phyloP scores from a whole-genome alignment of 2,797 vertebrate species.

The Pogoniulus pusillus region DNA sequence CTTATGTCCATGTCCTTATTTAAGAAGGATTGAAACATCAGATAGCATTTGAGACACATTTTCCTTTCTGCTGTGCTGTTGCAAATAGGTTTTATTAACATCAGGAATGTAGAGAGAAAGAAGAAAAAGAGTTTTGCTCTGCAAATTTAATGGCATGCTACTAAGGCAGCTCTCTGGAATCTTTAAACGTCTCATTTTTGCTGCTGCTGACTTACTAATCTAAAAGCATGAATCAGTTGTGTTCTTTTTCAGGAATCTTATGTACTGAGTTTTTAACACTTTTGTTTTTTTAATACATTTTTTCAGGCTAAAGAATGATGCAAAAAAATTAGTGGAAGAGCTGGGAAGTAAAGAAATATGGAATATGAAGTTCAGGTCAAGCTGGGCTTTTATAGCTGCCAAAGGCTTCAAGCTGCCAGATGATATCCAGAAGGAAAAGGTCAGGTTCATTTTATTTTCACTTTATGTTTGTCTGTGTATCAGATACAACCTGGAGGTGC shows the following conservation, averaged over 20 bases:
- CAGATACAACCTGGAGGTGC: not conserved
- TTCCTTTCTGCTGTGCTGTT: not conserved
- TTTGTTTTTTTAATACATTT: not conserved
- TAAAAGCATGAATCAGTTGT: not conserved
- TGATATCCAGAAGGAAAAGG: conserved; percentile 76
- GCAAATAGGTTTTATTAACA: not conserved
- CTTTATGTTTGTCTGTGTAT: not conserved
- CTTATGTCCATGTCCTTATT: not conserved
- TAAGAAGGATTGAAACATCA: not conserved
- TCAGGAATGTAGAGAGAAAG: not conserved
- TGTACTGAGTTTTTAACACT: not conserved
- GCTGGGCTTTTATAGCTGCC: conserved; percentile 76
- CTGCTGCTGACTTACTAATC: not conserved
- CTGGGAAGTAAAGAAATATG: conserved; percentile 77
- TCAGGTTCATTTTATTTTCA: conserved; percentile 44
- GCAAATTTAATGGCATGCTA: not conserved
- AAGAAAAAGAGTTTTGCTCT: not conserved
- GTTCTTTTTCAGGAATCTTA: not conserved
- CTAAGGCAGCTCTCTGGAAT: not conserved
- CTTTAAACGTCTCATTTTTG: not conserved
- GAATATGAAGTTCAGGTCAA: conserved; percentile 75
- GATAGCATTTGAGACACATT: not conserved
- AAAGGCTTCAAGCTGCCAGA: conserved; percentile 77
- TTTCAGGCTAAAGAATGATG: conserved; percentile 53
- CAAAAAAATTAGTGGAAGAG: conserved; percentile 61